Evolutionary conservation across 2,888 invertebrate species (phyloP).

Genomic region (Himalopsyche kuldschensis): DNA sequence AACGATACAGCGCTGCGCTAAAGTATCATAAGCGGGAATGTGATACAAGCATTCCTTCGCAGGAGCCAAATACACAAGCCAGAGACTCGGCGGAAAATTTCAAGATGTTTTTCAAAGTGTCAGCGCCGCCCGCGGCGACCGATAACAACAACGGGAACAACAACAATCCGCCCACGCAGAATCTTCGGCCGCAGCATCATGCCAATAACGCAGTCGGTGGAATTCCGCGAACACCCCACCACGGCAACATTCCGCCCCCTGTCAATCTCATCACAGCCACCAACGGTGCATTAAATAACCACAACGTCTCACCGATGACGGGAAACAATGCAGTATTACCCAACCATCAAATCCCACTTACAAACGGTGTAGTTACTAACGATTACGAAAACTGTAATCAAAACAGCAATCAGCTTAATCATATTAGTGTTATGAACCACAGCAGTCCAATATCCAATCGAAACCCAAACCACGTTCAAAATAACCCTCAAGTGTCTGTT

Average conservation of each 20-base stretch:
- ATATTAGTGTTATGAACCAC: background rate
- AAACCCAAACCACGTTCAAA: background rate
- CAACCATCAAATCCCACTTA: background rate
- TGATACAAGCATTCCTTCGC: background rate
- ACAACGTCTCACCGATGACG: background rate
- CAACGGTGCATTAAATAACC: background rate
- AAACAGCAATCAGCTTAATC: background rate
- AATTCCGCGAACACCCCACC: background rate
- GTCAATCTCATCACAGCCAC: conserved; percentile 6
- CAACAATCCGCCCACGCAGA: conserved; percentile 31
- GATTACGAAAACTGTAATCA: background rate
- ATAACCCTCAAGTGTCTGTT: background rate
- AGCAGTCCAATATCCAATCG: background rate
- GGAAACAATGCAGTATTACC: background rate
- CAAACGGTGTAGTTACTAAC: conserved; percentile 8
- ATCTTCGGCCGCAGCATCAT: background rate
- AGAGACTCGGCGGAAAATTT: background rate
- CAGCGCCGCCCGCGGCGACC: background rate
- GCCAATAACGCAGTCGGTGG: background rate
- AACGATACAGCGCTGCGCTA: background rate
- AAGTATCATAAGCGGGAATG: background rate
- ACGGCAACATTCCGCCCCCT: conserved; percentile 14
- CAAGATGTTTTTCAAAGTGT: conserved; percentile 29
- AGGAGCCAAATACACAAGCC: background rate
- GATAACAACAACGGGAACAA: conserved; percentile 44